Evolutionary conservation across 2,888 invertebrate species (phyloP), one percentile per base, ranked within the genome.

Genomic region (Crepidodera aurea): DNA sequence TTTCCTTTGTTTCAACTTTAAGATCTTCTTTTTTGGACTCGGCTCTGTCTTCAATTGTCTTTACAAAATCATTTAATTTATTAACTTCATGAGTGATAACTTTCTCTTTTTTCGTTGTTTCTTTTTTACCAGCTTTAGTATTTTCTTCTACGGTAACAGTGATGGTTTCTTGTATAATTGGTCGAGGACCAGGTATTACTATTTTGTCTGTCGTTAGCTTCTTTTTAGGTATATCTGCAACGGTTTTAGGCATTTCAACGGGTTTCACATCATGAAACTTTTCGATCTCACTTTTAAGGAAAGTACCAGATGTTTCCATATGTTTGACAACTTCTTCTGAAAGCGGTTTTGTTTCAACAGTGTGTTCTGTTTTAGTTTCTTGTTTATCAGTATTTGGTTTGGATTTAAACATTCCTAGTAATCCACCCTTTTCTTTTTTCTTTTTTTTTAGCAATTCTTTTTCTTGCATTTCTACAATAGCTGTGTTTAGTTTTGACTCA

Each of bases 331-430:
- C 22, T 37, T 42, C 60, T 22, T 62, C 62, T 18, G 57, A 15
- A 1, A 51, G 13, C 18, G 8, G 6, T 6, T 29, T 22, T 25
- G 37, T 42, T n/a, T n/a, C 6, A 27, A 29, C 67, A 8, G 19
- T 22, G 29, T 59, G 29, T 13, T 32, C 27, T 2, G 27, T 16
- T 57, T 61, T 39, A 16, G 13, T 18, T 22, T 44, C 44, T 22
- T 19, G 37, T 55, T 27, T 7, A 10, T 27, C 29, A 13, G 19
- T 32, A 10, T 16, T 27, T 12, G 29, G 7, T 22, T 60, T 42
- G n/a, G 67, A 69, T 18, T 66, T 61, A 61, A 72, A 72, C 22
- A 71, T 60, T n/a, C 67, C 60, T 8, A 74, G 68, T n/a, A 74
- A 55, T 7, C 60, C 60, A 60, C 55, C 51, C 27, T 65, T 62